Base-by-base conservation (phyloP, 1,140 invertebrate species). In the Aleiodes sp. region DNA sequence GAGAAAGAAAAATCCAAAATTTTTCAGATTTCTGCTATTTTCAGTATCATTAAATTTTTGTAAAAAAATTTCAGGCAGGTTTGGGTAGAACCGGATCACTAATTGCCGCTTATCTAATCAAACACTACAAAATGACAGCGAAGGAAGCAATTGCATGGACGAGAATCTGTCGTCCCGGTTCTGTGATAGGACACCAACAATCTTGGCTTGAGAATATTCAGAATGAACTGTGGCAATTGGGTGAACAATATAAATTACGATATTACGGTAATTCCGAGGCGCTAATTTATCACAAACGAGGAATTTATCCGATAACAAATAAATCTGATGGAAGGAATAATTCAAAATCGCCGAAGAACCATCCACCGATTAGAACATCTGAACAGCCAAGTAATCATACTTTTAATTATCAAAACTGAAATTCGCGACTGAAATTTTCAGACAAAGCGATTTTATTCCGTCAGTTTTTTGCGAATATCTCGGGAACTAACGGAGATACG, bases 21-120 rank as follows among this genome's bases (percentile, higher is more conserved):
- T n/a, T n/a, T n/a, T n/a, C n/a, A n/a, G n/a, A n/a, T 57, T 57
- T 24, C 28, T n/a, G 16, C 21, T n/a, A 59, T 21, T 21, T 56
- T 8, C 19, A 19, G 19, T 39, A 39, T n/a, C 10, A 9, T 39
- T n/a, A 12, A 43, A 43, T 39, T 39, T 68, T 52, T 35, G 16
- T 28, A 64, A 62, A 65, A 26, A 28, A 21, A 57, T 74, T 65
- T 37, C 64, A 89, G 93, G 93, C 93, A 80, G 94, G 94, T 43
- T 85, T 96, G 14, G 94, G 94, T 8, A 83, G 94, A 68, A 96
- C 94, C 7, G 94, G 94, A 7, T 92, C 93, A 12, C 81, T 96
- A 26, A 96, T 96, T 73, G 93, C 89, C 2, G 92, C 92, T 70
- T 95, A 94, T 78, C 88, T 96, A 63, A 93, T 96, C 87, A 96